Conservation (phyloP, 2,113 vertebrate genomes). For the Gambusia affinis region DNA sequence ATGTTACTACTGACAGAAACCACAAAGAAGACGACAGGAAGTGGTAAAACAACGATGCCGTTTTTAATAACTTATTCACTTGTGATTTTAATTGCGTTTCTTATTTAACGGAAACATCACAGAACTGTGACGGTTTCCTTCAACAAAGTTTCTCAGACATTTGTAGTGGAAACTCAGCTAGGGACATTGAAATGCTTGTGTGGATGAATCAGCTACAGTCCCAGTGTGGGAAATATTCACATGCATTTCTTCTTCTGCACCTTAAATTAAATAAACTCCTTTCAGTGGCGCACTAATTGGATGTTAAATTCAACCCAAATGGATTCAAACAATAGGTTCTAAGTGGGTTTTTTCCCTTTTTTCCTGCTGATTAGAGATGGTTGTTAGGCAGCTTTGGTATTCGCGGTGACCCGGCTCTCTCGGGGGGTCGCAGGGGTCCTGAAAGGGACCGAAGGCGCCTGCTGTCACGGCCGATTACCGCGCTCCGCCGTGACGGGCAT, state of each 20-base stretch:
- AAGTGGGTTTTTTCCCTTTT: constrained; percentile 3
- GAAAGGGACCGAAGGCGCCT: constrained; percentile 25
- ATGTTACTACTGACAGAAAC: too few relatives aligned
- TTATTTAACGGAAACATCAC: too few relatives aligned
- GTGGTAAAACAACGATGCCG: too few relatives aligned
- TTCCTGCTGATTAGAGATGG: not conserved
- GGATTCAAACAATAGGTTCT: not conserved
- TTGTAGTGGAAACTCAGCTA: too few relatives aligned
- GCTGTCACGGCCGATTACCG: constrained; percentile 77
- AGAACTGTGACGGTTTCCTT: too few relatives aligned
- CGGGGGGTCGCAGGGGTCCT: constrained; percentile 41
- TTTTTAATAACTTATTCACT: too few relatives aligned
- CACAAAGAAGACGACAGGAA: too few relatives aligned
- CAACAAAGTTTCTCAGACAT: too few relatives aligned
- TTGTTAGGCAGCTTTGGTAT: constrained; percentile 22
- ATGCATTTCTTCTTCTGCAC: not conserved
- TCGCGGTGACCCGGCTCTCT: constrained; percentile 39
- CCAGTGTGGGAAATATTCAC: not conserved
- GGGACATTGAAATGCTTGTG: not conserved
- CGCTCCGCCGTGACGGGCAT: constrained; percentile 40
- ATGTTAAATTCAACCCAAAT: not conserved
- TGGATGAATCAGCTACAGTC: constrained; percentile 3
- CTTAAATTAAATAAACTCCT: not conserved
- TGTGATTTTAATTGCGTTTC: too few relatives aligned
- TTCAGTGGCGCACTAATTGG: not conserved